phyloP scores from a whole-genome alignment of 2,888 invertebrate species.

The Phorcus lineatus region DNA sequence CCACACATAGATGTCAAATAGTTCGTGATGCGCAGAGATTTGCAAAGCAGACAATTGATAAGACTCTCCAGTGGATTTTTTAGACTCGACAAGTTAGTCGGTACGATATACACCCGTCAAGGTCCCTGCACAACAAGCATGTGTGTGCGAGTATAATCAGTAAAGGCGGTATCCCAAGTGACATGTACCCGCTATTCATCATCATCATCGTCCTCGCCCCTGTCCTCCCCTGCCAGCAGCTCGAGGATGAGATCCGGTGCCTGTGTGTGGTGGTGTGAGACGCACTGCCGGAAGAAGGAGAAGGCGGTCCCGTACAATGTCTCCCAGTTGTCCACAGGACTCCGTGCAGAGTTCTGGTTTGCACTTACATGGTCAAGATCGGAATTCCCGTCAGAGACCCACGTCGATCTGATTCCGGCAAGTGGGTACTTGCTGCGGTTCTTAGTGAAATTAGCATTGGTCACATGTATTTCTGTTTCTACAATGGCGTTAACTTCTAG shows the following conservation, averaged over 20 bases:
- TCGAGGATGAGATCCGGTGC: constrained; percentile 48
- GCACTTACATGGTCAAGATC: constrained; percentile 53
- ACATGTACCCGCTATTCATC: too few relatives aligned
- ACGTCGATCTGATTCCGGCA: constrained; percentile 52
- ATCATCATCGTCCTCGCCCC: neutral
- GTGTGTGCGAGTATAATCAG: too few relatives aligned
- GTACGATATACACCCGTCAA: too few relatives aligned
- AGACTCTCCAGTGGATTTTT: too few relatives aligned
- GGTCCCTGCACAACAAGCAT: too few relatives aligned
- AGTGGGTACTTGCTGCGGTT: constrained; percentile 41
- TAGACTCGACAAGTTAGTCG: too few relatives aligned
- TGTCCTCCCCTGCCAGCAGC: neutral
- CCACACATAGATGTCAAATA: too few relatives aligned
- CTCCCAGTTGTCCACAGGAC: constrained; percentile 18
- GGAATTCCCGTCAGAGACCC: constrained; percentile 53
- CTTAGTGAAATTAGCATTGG: constrained; percentile 33
- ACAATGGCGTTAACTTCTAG: constrained; percentile 34
- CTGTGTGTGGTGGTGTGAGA: constrained; percentile 51
- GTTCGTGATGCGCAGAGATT: too few relatives aligned
- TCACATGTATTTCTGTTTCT: constrained; percentile 35
- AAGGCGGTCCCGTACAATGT: constrained; percentile 46
- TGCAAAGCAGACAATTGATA: too few relatives aligned
- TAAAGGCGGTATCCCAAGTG: too few relatives aligned
- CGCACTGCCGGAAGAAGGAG: constrained; percentile 53
- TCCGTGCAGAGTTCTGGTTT: constrained; percentile 44